A percentile compares a stretch with the other conserved stretches of the same genome.
phyloP scores from a whole-genome alignment of 2,113 vertebrate species.

The Sylvia atricapilla region DNA sequence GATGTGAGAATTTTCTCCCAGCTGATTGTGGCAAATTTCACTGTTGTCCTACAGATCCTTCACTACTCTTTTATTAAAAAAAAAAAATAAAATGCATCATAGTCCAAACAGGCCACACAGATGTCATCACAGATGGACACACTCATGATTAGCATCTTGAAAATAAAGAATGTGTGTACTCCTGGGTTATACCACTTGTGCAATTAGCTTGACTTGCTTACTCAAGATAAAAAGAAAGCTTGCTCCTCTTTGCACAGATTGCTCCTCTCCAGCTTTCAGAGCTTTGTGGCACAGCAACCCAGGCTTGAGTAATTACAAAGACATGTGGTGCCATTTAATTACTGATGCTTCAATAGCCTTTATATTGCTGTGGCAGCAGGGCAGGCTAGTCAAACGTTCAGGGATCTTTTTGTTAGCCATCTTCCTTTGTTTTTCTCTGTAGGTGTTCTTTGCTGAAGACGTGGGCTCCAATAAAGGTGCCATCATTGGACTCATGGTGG shows the following conservation, averaged over 20 bases:
- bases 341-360: not conserved
- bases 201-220: not conserved
- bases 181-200: not conserved
- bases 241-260: too few species aligned
- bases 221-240: not conserved
- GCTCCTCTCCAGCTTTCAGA: not conserved
- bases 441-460: conserved; percentile 97
- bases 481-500: conserved; percentile 98
- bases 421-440: conserved; percentile 15
- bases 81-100: too few species aligned
- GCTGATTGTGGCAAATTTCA: not conserved
- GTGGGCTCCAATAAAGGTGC: conserved; percentile 97
- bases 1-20: not conserved
- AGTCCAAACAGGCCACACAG: not conserved
- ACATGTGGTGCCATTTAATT: not conserved
- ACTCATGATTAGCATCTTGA: not conserved
- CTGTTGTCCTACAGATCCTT: not conserved
- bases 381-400: not conserved
- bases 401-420: not conserved
- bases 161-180: not conserved
- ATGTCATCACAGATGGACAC: not conserved
- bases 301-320: not conserved
- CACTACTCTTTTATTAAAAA: not conserved
- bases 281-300: not conserved
- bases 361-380: not conserved